These are phyloP conservation scores for Enteromius fasciolatus DNA, from an alignment of 2,797 vertebrate genomes.

Conservation along the genomic window DNA sequence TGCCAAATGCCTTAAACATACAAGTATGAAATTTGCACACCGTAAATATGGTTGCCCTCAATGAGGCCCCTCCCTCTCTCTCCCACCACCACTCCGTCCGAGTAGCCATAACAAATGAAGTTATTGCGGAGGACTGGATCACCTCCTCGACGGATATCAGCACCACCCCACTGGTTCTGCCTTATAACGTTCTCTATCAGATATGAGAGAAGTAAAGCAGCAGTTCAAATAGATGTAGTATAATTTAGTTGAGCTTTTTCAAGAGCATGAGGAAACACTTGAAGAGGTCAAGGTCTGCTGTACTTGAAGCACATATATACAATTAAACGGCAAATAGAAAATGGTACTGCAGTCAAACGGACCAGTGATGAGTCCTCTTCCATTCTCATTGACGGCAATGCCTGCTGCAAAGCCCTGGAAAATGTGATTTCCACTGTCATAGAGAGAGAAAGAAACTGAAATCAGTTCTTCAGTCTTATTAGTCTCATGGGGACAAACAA, in stretches of 20 bases:
- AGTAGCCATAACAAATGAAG: slow-evolving; percentile 90
- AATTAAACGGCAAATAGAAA: background rate
- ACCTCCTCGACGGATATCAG: slow-evolving; percentile 87
- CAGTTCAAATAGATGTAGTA: slow-evolving; percentile 5
- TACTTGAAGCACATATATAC: background rate
- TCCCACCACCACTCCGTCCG: slow-evolving; percentile 89
- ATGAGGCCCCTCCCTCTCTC: slow-evolving; percentile 88
- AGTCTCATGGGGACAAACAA: background rate
- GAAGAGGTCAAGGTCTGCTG: background rate
- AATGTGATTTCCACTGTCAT: slow-evolving; percentile 88
- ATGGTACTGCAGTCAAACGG: slow-evolving; percentile 37
- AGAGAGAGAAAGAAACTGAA: slow-evolving; percentile 1
- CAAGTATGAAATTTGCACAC: slow-evolving; percentile 69
- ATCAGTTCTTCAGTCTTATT: background rate
- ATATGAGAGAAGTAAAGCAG: background rate
- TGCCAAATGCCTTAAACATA: background rate
- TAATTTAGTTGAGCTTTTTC: slow-evolving; percentile 7
- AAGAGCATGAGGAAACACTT: slow-evolving; percentile 12
- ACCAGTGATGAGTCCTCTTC: slow-evolving; percentile 91
- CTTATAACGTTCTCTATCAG: slow-evolving; percentile 87
- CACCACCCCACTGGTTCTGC: slow-evolving; percentile 92
- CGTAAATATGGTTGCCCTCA: slow-evolving; percentile 89
- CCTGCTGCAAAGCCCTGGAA: slow-evolving; percentile 93
- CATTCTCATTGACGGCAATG: slow-evolving; percentile 91
- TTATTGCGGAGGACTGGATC: slow-evolving; percentile 89